Evolutionary conservation across 1,140 invertebrate genomes (phyloP).

Genomic region (Pseudomyrmex cubaensis): DNA sequence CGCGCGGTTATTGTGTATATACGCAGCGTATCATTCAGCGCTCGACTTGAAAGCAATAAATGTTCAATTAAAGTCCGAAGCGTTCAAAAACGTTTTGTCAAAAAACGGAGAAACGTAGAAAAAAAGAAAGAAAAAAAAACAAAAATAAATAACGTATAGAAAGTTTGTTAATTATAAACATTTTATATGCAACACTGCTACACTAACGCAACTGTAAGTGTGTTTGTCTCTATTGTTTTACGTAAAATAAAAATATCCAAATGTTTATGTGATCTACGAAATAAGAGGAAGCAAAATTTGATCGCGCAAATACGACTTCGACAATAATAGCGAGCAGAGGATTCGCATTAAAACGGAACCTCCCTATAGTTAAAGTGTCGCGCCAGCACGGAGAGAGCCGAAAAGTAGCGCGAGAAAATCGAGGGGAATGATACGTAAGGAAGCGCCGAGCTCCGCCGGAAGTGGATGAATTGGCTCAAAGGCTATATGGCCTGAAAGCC

Average conservation of each 20-base stretch:
- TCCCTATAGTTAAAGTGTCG: neutral
- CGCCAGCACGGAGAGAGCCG: constrained; percentile 27
- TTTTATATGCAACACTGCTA: too few relatives aligned
- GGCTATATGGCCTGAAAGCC: constrained; percentile 73
- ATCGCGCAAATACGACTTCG: neutral
- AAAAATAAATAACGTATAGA: constrained; percentile 3
- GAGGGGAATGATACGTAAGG: constrained; percentile 60
- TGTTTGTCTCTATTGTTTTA: too few relatives aligned
- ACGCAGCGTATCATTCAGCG: neutral
- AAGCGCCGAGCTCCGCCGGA: constrained; percentile 63
- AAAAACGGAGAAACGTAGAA: neutral
- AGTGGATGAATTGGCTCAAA: constrained; percentile 76
- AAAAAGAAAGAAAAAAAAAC: constrained; percentile 7
- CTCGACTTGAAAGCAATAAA: neutral
- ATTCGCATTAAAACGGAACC: constrained; percentile 36
- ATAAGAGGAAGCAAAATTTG: neutral
- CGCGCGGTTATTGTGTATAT: neutral
- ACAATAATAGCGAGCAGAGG: neutral
- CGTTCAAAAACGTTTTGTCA: too few relatives aligned
- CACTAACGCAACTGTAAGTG: too few relatives aligned
- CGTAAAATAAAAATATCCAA: too few relatives aligned
- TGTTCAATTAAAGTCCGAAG: neutral
- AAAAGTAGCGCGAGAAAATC: constrained; percentile 59
- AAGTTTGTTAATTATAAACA: neutral
- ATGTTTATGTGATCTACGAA: too few relatives aligned